A percentile compares a stretch with the other conserved stretches of the same genome.
Conservation (phyloP, 2,113 vertebrate species). For the Salminus brasiliensis region DNA sequence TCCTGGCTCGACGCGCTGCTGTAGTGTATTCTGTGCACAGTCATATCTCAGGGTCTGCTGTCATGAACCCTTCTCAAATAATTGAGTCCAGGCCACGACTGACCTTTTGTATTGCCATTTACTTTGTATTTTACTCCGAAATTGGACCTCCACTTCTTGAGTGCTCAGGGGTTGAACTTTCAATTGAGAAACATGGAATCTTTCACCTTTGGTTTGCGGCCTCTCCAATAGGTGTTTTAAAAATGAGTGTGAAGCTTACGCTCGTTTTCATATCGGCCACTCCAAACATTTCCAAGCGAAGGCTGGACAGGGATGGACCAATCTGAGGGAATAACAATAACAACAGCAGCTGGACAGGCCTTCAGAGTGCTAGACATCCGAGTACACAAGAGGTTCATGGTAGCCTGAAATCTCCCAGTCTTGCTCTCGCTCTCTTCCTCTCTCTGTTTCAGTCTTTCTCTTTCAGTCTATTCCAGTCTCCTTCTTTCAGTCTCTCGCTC, state of each 20-base stretch:
- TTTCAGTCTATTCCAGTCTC: no score
- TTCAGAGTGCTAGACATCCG: neutral
- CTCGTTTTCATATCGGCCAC: constrained; percentile 4
- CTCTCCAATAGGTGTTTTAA: neutral
- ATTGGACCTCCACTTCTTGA: constrained; percentile 34
- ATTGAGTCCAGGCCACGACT: constrained; percentile 43
- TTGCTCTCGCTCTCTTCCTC: no score
- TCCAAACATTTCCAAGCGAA: neutral
- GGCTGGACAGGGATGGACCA: neutral
- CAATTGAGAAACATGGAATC: constrained; percentile 34
- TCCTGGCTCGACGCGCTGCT: constrained; percentile 2
- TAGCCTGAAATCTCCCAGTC: no score
- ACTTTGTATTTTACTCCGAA: constrained; percentile 40
- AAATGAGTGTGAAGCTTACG: neutral
- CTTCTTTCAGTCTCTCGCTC: no score
- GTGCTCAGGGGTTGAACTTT: constrained; percentile 11
- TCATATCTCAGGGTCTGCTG: constrained; percentile 16
- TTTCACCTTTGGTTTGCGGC: neutral
- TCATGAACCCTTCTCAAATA: constrained; percentile 31
- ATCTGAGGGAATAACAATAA: no score
- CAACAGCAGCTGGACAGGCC: neutral
- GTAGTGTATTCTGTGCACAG: neutral
- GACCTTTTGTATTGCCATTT: constrained; percentile 49
- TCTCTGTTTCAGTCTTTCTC: no score
- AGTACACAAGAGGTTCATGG: neutral